Percentiles rank a stretch among this genome's conserved stretches.
Conservation (phyloP, 2,113 vertebrate genomes). For the Embiotoca jacksoni region DNA sequence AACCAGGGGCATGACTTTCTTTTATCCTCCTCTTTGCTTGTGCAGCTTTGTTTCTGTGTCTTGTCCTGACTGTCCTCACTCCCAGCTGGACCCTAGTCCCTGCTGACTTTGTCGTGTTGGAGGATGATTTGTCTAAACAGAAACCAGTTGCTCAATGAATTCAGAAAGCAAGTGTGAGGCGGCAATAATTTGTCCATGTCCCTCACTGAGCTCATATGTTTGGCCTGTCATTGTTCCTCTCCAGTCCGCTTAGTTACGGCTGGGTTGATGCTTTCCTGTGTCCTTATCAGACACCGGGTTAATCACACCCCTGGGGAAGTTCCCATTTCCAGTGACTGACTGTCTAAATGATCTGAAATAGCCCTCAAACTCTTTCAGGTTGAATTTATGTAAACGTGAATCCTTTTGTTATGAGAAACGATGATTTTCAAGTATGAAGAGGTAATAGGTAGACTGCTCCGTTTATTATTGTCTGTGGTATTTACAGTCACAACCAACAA, state of each 20-base stretch:
- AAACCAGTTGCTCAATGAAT: conserved; percentile 56
- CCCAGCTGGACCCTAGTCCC: conserved; percentile 58
- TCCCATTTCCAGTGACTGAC: conserved; percentile 35
- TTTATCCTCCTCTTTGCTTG: conserved; percentile 47
- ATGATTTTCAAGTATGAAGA: not conserved
- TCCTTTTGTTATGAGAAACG: not conserved
- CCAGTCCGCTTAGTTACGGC: conserved; percentile 78
- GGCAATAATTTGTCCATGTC: conserved; percentile 66
- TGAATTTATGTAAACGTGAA: not conserved
- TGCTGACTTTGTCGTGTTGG: conserved; percentile 72
- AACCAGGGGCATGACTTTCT: not conserved
- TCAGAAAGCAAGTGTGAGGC: conserved; percentile 67
- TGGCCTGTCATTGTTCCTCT: conserved; percentile 81
- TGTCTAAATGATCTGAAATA: conserved; percentile 41
- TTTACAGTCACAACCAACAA: conserved; percentile 6
- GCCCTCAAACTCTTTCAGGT: conserved; percentile 1
- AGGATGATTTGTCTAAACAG: conserved; percentile 76
- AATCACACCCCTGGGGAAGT: conserved; percentile 55
- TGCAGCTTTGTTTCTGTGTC: conserved; percentile 68
- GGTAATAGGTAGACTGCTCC: not conserved
- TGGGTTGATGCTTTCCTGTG: conserved; percentile 83
- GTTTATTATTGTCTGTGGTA: conserved; percentile 20
- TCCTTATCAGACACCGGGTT: conserved; percentile 63
- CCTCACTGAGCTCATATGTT: conserved; percentile 86
- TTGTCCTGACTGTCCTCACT: conserved; percentile 52